A percentile compares a stretch with the other conserved stretches of the same genome.
Evolutionary conservation across 1,140 invertebrate genomes (phyloP).

Genomic region (Zaprionus davidi): DNA sequence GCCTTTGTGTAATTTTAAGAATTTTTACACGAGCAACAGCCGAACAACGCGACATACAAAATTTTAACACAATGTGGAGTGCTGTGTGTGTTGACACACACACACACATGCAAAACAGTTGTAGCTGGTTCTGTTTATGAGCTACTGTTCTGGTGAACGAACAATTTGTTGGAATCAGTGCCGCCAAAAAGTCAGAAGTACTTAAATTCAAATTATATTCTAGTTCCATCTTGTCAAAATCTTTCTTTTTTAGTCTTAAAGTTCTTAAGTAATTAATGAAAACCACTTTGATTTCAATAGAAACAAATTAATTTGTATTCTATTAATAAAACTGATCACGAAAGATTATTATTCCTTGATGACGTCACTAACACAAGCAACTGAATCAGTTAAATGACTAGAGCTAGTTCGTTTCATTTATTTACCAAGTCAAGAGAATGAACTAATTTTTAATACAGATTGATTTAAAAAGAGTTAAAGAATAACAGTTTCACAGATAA

Average conservation of each 20-base stretch:
- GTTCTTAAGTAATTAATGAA: background rate
- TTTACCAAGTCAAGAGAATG: background rate
- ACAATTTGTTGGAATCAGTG: background rate
- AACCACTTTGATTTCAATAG: background rate
- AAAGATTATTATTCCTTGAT: background rate
- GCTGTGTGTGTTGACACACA: constrained; percentile 10
- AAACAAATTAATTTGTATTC: background rate
- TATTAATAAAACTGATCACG: background rate
- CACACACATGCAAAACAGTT: background rate
- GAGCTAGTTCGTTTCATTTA: background rate
- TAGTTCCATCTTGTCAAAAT: background rate
- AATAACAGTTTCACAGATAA: no score
- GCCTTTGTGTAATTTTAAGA: constrained; percentile 44
- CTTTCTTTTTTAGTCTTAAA: background rate
- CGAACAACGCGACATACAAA: constrained; percentile 52
- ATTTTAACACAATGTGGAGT: constrained; percentile 42
- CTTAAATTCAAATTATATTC: background rate
- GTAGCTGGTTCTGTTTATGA: constrained; percentile 8
- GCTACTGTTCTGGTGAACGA: constrained; percentile 3
- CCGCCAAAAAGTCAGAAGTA: background rate
- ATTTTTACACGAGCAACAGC: constrained; percentile 56
- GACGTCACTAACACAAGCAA: background rate
- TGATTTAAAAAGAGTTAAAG: background rate
- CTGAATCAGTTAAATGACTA: background rate
- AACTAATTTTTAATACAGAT: background rate